Conservation (phyloP, 2,113 vertebrate genomes). For the Malaclemys terrapin region DNA sequence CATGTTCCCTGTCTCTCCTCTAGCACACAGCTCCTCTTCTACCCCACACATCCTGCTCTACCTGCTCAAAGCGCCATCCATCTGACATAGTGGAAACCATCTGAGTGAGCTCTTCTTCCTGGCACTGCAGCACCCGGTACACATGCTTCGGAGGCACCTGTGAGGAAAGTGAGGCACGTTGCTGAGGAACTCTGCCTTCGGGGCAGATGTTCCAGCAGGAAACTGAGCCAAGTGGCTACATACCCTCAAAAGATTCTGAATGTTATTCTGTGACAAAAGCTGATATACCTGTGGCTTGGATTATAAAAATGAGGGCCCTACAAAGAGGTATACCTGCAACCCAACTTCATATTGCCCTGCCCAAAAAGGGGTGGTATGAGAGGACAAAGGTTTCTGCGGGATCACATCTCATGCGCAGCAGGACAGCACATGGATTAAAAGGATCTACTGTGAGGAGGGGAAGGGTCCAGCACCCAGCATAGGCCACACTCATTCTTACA, state of each 20-base stretch:
- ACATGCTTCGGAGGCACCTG: constrained; percentile 90
- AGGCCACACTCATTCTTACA: not conserved
- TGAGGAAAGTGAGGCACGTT: constrained; percentile 30
- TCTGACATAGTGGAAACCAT: constrained; percentile 99
- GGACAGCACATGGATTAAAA: not conserved
- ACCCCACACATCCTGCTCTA: constrained; percentile 53
- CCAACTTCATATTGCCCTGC: not conserved
- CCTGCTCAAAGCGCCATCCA: constrained; percentile 99
- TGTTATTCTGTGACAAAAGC: not conserved
- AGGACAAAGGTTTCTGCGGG: not conserved
- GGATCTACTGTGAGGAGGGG: not conserved
- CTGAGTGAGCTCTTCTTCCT: constrained; percentile 97
- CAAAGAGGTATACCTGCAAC: constrained; percentile 1
- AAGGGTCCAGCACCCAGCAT: not conserved
- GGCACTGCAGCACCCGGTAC: constrained; percentile 92
- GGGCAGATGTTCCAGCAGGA: not conserved
- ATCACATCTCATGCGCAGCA: not conserved
- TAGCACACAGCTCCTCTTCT: not conserved
- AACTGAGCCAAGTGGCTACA: not conserved
- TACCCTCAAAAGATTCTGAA: not conserved
- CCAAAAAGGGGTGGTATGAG: not conserved
- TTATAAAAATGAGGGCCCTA: not conserved
- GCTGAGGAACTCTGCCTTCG: not conserved
- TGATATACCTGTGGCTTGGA: not conserved
- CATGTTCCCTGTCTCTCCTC: not conserved